Base-by-base conservation (phyloP, 1,140 invertebrate genomes). In the Nautilus pompilius region DNA sequence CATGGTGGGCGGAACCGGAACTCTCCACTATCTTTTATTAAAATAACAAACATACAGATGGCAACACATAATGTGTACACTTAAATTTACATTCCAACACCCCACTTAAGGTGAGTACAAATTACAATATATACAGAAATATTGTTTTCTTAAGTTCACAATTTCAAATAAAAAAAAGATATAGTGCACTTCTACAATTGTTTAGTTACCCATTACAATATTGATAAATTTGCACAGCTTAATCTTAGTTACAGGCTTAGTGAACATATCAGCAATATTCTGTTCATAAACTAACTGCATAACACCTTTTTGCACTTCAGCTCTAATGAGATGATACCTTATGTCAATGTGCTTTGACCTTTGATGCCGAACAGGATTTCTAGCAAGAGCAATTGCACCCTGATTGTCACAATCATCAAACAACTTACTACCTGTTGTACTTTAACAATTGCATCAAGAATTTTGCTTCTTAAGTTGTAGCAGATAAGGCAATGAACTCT, bases 341-440 rank as follows among this genome's bases (percentile, higher is more conserved):
- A 80, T 74, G 28, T 77, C 63, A 46, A 83, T 83, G 58, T 82
- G 80, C 60, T 83, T 82, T 0, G 80, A 79, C 54, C 81, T 68
- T 32, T 69, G 60, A 56, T 84, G 80, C 46, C 79, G 80, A 41
- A 78, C 72, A 6, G 79, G 76, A 69, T 82, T 83, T 36, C 80
- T 62, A 24, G 72, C 72, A 13, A 84, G 58, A 61, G 75, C 75
- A 71, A 80, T 74, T 0, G 82, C 79, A 60, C 77, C n/a, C n/a
- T n/a, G n/a, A n/a, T n/a, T n/a, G n/a, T n/a, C n/a, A n/a, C n/a
- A n/a, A n/a, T n/a, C 4, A 15, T 49, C 20, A 28, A 26, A 33
- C 6, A 0, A 51, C n/a, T 46, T 22, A 33, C 5, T 24, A 57
- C 45, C 30, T 34, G 60, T 58, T 20, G 22, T 64, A 54, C 17